These are phyloP conservation scores for Lepidurus couesii DNA, from an alignment of 1,140 invertebrate species.

Conservation along the genomic window DNA sequence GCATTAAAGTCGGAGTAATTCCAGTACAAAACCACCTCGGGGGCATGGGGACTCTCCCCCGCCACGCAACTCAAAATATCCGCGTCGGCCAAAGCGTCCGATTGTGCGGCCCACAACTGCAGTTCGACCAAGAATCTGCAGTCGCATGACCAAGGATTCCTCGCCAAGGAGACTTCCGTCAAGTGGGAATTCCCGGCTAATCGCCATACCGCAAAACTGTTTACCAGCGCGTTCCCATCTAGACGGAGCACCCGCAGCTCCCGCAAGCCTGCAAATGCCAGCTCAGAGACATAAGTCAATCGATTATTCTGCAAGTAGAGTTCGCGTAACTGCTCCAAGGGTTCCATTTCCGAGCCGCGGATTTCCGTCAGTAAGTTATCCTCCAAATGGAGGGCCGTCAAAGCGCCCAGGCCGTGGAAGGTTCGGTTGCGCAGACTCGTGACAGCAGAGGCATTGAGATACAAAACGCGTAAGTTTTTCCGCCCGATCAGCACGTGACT, in stretches of 20 bases:
- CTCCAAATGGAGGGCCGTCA: conserved; percentile 76
- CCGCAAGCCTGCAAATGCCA: conserved; percentile 67
- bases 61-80: conserved; percentile 41
- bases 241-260: conserved; percentile 73
- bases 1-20: conserved; percentile 68
- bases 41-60: conserved; percentile 49
- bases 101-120: conserved; percentile 66
- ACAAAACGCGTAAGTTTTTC: conserved; percentile 78
- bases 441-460: conserved; percentile 76
- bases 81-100: conserved; percentile 49
- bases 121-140: conserved; percentile 82
- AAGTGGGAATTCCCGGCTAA: conserved; percentile 65
- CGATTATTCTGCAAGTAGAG: conserved; percentile 82
- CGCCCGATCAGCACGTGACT: conserved; percentile 86
- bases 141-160: conserved; percentile 82
- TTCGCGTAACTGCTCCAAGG: conserved; percentile 69
- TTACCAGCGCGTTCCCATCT: conserved; percentile 72
- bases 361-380: conserved; percentile 72
- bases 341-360: conserved; percentile 84
- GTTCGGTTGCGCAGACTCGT: conserved; percentile 84
- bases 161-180: conserved; percentile 63
- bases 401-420: conserved; percentile 76
- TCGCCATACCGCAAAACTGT: conserved; percentile 74
- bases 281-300: conserved; percentile 69
- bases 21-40: conserved; percentile 48